Conservation (phyloP, 35 echinoderm and acorn worm genomes). For the Apostichopus parvimensis region DNA sequence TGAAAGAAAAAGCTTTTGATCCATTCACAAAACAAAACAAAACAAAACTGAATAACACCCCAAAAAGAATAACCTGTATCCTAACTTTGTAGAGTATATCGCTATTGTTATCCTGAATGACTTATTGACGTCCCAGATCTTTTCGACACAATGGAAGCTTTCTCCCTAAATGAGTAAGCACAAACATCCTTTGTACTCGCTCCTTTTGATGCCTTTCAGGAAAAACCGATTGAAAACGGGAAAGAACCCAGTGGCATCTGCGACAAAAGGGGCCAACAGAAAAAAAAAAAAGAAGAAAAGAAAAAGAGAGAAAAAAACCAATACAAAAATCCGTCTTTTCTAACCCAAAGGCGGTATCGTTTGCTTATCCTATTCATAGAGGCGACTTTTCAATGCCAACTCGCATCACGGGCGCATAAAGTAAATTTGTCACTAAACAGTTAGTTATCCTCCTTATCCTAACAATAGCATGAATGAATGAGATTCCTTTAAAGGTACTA, state of each 20-base stretch:
- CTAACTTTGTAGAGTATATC: not conserved
- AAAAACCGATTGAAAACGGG: not conserved
- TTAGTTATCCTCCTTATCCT: constrained; percentile 1
- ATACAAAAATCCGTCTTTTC: not conserved
- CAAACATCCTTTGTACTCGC: constrained; percentile 9
- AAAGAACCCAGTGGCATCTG: not conserved
- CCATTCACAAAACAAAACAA: not conserved
- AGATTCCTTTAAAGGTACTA: not conserved
- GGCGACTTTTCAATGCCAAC: constrained; percentile 20
- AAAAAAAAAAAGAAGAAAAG: not conserved
- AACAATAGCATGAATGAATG: not conserved
- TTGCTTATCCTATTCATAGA: constrained; percentile 16
- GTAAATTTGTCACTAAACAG: constrained; percentile 40
- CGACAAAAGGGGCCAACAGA: not conserved
- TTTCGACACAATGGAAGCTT: not conserved
- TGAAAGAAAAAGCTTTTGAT: not conserved
- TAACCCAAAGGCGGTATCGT: constrained; percentile 29
- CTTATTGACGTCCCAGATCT: constrained; percentile 13
- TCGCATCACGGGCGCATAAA: not conserved
- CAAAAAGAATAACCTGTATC: no score
- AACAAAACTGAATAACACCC: not conserved
- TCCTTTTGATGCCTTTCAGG: constrained; percentile 32
- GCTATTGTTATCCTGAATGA: constrained; percentile 2
- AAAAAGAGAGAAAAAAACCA: not conserved
- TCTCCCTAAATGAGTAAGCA: constrained; percentile 28